Conservation (phyloP, 2,797 vertebrate genomes). For the Gymnoscopelus braueri region DNA sequence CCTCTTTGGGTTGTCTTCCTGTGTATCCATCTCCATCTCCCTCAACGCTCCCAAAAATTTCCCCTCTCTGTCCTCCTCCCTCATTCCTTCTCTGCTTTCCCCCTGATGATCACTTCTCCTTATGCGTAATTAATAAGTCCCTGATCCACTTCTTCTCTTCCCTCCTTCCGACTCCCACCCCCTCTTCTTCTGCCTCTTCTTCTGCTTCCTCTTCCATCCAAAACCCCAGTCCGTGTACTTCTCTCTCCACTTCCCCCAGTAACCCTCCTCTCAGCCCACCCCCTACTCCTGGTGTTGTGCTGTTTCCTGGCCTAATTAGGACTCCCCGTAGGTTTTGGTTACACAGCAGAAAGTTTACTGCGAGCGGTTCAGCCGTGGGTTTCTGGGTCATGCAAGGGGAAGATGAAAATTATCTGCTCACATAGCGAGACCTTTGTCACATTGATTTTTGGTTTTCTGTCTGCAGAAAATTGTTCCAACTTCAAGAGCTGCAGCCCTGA, state of each 20-base stretch:
- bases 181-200: constrained; percentile 35
- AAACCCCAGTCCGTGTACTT: neutral
- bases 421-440: constrained; percentile 11
- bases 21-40: constrained; percentile 9
- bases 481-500: neutral
- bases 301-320: constrained; percentile 76
- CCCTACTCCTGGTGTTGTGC: constrained; percentile 40
- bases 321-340: constrained; percentile 68
- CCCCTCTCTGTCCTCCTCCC: constrained; percentile 9
- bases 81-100: constrained; percentile 18
- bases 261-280: constrained; percentile 36
- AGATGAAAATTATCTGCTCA: constrained; percentile 22
- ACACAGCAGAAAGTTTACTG: constrained; percentile 68
- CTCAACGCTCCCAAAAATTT: neutral
- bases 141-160: constrained; percentile 54
- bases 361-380: constrained; percentile 70
- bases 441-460: neutral
- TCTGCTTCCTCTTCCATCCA: constrained; percentile 35
- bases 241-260: constrained; percentile 45
- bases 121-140: constrained; percentile 56
- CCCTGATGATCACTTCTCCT: constrained; percentile 20
- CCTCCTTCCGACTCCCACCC: constrained; percentile 28
- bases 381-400: constrained; percentile 65
- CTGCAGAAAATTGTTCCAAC: neutral
- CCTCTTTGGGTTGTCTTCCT: constrained; percentile 11